Evolutionary conservation across 2,797 vertebrate species (phyloP).

Genomic region (Myotis planiceps): DNA sequence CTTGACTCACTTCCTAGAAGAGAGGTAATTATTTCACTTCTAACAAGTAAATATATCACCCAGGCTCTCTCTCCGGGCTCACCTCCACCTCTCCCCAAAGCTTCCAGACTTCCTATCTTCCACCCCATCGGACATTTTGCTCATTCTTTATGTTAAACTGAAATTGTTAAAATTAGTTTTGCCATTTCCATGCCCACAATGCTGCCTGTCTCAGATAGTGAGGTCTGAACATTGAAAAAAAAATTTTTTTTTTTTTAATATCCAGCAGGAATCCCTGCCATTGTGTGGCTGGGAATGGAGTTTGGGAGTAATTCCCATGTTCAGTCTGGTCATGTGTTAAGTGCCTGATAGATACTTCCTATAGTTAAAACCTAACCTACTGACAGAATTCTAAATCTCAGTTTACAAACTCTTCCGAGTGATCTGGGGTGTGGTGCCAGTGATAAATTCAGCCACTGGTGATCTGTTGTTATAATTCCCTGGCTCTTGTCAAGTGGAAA

Average conservation of each 20-base stretch:
- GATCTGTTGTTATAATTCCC: not conserved
- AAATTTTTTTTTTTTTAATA: not conserved
- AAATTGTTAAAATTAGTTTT: not conserved
- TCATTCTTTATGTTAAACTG: not conserved
- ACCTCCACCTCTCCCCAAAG: not conserved
- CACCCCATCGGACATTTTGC: not conserved
- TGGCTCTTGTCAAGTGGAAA: not conserved
- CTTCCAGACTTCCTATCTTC: not conserved
- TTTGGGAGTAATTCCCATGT: not conserved
- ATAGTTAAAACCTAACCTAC: not conserved
- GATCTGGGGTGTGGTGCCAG: not conserved
- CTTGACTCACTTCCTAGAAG: slow-evolving; percentile 47
- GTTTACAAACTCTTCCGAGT: not conserved
- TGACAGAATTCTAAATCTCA: not conserved
- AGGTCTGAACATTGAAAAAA: not conserved
- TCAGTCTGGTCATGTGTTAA: not conserved
- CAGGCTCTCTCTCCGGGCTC: not conserved
- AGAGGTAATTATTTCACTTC: not conserved
- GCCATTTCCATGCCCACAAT: not conserved
- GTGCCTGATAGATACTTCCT: not conserved
- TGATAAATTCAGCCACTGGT: not conserved
- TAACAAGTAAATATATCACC: not conserved
- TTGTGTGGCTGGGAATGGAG: not conserved
- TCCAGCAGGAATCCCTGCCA: not conserved
- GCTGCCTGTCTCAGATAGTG: not conserved